Base-by-base conservation (phyloP, 2,888 invertebrate species). In the Leptopilina drosophilae region DNA sequence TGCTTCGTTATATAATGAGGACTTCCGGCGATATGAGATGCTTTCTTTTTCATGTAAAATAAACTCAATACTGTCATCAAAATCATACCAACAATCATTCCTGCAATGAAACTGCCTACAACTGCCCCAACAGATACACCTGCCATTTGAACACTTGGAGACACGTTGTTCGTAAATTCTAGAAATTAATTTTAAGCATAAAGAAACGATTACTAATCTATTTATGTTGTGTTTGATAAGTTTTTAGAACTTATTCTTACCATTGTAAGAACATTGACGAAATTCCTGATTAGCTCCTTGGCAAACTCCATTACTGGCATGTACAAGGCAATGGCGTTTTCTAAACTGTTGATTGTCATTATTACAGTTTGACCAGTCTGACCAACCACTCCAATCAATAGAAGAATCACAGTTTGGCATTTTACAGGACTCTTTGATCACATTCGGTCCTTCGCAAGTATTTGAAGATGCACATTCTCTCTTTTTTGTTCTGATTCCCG, bases 1-100 rank as follows among this genome's bases (percentile, higher is more conserved):
- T 96, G 96, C 88, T 96, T 96, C 46, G 96, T 95, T 85, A 96
- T 96, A 89, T 97, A 97, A 89, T 96, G 96, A 0, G 96, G 96
- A 77, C 96, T 96, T 64, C 96, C 95, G 0, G 96, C 95, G 5
- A 96, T 94, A 59, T 94, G 93, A 49, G 94, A 93, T 79, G 92
- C 92, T 81, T 92, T 88, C 85, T 90, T 90, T 88, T 90, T 92
- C 89, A 89, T 89, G 84, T 94, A 94, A 89, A 87, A 93, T 88
- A 92, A 94, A 81, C 90, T 93, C 80, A 92, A 81, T 73, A 90
- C 81, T 77, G 92, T 89, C n/a, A 92, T 88, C 81, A 88, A 89
- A 83, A 87, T 91, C 91, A 89, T 92, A 86, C 87, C 94, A 86
- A 90, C 80, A 77, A 91, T 80, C 86, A 92, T 93, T 90, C 92